Conservation (phyloP, 2,888 invertebrate genomes). For the Volucella inanis region DNA sequence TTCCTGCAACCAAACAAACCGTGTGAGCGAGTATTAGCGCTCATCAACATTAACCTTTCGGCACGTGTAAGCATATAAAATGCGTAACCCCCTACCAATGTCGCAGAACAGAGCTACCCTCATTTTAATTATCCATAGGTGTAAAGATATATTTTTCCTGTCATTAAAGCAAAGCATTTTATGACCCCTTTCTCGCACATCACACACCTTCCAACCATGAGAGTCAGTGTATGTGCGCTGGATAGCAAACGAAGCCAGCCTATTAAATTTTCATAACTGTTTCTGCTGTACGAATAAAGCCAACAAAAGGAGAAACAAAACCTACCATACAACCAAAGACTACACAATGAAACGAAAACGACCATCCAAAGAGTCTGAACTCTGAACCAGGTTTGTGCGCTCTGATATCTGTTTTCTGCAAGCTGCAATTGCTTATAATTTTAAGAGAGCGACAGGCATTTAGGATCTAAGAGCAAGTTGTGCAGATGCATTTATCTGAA, state of each 20-base stretch:
- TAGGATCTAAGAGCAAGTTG: slow-evolving; percentile 22
- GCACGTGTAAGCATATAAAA: slow-evolving; percentile 62
- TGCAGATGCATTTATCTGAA: slow-evolving; percentile 26
- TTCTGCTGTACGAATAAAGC: slow-evolving; percentile 30
- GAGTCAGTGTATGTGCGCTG: neutral
- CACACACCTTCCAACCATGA: slow-evolving; percentile 8
- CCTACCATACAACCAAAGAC: neutral
- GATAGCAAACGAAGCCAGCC: slow-evolving; percentile 10
- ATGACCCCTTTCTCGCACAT: slow-evolving; percentile 54
- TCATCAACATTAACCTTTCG: slow-evolving; percentile 54
- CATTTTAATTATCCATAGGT: slow-evolving; percentile 54
- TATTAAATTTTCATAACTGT: slow-evolving; percentile 64
- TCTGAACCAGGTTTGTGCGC: too few species aligned
- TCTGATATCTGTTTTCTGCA: neutral
- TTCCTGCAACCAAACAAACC: too few species aligned
- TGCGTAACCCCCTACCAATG: slow-evolving; percentile 23
- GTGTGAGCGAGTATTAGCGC: too few species aligned
- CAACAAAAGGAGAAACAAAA: neutral
- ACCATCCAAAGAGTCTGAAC: too few species aligned
- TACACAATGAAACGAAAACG: too few species aligned
- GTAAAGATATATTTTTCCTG: slow-evolving; percentile 63
- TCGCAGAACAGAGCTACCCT: neutral
- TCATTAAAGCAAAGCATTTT: slow-evolving; percentile 62
- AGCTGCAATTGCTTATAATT: neutral
- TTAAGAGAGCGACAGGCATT: slow-evolving; percentile 32